phyloP scores from a whole-genome alignment of 2,113 vertebrate species.

The Gallinago media region DNA sequence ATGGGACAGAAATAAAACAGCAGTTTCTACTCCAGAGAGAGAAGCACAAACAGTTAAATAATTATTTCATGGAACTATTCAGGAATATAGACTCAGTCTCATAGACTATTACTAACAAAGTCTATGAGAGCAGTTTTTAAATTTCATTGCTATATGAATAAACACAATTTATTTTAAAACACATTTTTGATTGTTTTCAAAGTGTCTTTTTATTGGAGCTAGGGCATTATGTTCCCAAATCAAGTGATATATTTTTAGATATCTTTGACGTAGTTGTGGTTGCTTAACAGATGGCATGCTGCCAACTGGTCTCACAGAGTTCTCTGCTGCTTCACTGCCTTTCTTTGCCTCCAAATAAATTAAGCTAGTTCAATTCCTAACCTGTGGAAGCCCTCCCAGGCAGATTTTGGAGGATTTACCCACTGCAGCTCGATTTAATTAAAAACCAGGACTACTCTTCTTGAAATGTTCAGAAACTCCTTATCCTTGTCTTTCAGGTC shows the following conservation, averaged over 20 bases:
- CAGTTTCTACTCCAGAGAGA: background rate
- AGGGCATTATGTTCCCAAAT: slow-evolving; percentile 46
- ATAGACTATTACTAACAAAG: background rate
- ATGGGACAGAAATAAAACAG: background rate
- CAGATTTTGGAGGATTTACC: background rate
- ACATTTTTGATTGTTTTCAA: slow-evolving; percentile 9
- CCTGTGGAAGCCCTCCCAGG: background rate
- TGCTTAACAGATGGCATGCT: slow-evolving; percentile 53
- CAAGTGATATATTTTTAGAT: slow-evolving; percentile 44
- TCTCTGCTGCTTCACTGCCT: slow-evolving; percentile 28
- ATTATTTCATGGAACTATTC: background rate
- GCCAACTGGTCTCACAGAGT: slow-evolving; percentile 42
- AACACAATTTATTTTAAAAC: background rate
- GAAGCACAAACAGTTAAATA: background rate
- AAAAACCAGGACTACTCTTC: background rate
- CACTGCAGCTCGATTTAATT: background rate
- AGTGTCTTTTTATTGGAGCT: slow-evolving; percentile 22
- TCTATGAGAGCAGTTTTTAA: background rate
- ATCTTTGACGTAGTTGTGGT: slow-evolving; percentile 44
- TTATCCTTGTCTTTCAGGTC: background rate
- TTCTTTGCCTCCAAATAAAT: slow-evolving; percentile 14
- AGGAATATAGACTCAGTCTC: background rate
- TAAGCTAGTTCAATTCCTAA: background rate
- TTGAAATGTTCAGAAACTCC: background rate
- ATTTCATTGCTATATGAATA: background rate